A percentile compares a stretch with the other conserved stretches of the same genome.
These are phyloP conservation scores for Darevskia mixta DNA, from an alignment of 2,797 vertebrate species.

Conservation along the genomic window DNA sequence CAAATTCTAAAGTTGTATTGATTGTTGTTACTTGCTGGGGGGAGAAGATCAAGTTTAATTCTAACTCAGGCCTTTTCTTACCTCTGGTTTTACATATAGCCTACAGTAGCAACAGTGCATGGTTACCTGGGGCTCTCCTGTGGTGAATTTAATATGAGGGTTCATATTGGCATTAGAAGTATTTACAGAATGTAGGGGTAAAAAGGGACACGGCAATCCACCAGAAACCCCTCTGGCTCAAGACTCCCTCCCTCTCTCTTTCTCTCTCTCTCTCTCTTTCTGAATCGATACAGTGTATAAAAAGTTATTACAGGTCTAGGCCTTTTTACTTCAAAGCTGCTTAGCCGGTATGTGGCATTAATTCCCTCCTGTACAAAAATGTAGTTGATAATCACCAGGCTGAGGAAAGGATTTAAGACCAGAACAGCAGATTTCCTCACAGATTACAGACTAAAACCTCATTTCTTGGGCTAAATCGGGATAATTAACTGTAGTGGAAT, in stretches of 20 bases:
- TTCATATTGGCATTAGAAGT: constrained; percentile 47
- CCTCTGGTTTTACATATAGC: constrained; percentile 57
- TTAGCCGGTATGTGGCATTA: constrained; percentile 87
- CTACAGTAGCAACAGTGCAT: constrained; percentile 20
- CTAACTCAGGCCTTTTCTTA: constrained; percentile 54
- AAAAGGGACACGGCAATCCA: constrained; percentile 47
- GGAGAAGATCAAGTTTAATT: constrained; percentile 68
- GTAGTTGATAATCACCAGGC: constrained; percentile 86
- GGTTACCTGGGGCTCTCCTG: constrained; percentile 66
- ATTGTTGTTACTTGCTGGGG: constrained; percentile 67
- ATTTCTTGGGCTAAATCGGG: constrained; percentile 83
- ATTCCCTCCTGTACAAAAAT: constrained; percentile 89
- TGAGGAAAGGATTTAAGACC: constrained; percentile 85
- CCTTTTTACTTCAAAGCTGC: constrained; percentile 87
- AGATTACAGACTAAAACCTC: constrained; percentile 87
- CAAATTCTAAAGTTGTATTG: constrained; percentile 77
- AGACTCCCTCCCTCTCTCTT: constrained; percentile 49
- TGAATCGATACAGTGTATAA: constrained; percentile 69
- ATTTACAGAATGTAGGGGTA: constrained; percentile 53
- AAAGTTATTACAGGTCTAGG: constrained; percentile 84
- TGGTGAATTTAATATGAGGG: constrained; percentile 43
- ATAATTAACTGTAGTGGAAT: constrained; percentile 85
- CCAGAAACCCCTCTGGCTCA: constrained; percentile 55
- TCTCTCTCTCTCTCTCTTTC: neutral
- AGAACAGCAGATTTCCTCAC: constrained; percentile 88